Evolutionary conservation across 2,888 invertebrate species (phyloP), one percentile per base, ranked within the genome.

Genomic region (Cephonodes hylas): DNA sequence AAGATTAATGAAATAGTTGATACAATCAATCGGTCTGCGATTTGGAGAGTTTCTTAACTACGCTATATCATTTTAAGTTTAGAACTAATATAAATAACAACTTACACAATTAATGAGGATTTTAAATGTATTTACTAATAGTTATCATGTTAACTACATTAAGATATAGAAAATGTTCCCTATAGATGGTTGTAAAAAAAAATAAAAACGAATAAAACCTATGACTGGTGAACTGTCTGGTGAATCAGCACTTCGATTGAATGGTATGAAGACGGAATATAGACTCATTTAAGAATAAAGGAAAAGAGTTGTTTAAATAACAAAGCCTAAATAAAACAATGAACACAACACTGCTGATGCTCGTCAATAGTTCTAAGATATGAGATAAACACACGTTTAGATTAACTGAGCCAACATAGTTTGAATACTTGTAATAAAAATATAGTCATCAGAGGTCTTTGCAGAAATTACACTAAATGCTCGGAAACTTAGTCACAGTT

Each of bases 241-340:
- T n/a, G n/a, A 53, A 53, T 53, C 27, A 27, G 2, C 25, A 8
- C 8, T 15, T 53, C 15, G 27, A 48, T 48, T n/a, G 15, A 25
- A 15, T n/a, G 1, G 8, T 53, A 48, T 48, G 15, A 53, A n/a
- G n/a, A n/a, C n/a, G 25, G 48, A 27, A 27, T 53, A 27, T 27
- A 27, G 7, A 27, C 48, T 7, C 46, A 4, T 53, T 3, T 38
- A 66, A 45, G 48, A 58, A 60, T 64, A 61, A 53, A 44, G n/a
- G n/a, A n/a, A n/a, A n/a, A n/a, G n/a, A n/a, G n/a, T n/a, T n/a
- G n/a, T n/a, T n/a, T n/a, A n/a, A n/a, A n/a, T n/a, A 65, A 48
- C 44, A 34, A 58, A 60, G 48, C 62, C 22, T 64, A 64, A 64
- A 63, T 66, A 66, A 68, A 74, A 75, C 76, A 76, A 76, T 73